Conservation (phyloP, 2,888 invertebrate species). For the Cosmopolites sordidus region DNA sequence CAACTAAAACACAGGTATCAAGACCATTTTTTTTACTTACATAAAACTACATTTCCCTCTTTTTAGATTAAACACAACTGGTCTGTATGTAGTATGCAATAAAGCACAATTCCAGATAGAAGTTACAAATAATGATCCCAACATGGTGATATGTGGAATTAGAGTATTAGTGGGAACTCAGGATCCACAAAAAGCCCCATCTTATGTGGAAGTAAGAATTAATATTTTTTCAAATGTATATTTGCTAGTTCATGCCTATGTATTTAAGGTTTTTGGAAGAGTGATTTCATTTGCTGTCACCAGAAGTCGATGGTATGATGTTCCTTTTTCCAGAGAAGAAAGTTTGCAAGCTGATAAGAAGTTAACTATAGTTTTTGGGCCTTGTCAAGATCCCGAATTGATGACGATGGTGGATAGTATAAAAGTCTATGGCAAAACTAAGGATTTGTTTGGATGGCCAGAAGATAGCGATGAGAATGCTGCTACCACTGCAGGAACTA, state of each 20-base stretch:
- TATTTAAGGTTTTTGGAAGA: conserved; percentile 36
- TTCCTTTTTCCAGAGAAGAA: conserved; percentile 91
- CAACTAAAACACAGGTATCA: conserved; percentile 80
- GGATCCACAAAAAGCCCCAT: conserved; percentile 72
- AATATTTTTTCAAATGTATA: not conserved
- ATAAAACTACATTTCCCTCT: not conserved
- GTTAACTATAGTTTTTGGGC: conserved; percentile 75
- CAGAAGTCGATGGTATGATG: conserved; percentile 89
- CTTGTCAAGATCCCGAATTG: conserved; percentile 72
- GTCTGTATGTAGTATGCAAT: conserved; percentile 90
- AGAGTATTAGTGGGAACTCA: conserved; percentile 83
- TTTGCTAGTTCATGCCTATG: not conserved
- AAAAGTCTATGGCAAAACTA: conserved; percentile 87
- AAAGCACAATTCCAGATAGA: conserved; percentile 89
- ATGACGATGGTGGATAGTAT: conserved; percentile 92
- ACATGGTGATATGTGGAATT: conserved; percentile 73
- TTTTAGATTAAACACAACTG: conserved; percentile 59
- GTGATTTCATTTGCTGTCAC: conserved; percentile 44
- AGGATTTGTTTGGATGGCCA: conserved; percentile 95
- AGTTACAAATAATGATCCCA: conserved; percentile 79
- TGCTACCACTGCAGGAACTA: conserved; percentile 35
- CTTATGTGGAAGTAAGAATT: conserved; percentile 58
- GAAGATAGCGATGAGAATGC: conserved; percentile 80
- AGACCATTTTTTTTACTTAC: not conserved
- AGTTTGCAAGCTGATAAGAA: conserved; percentile 89